phyloP scores from a whole-genome alignment of 1,140 invertebrate genomes.

The Gonatopus flavifemur region DNA sequence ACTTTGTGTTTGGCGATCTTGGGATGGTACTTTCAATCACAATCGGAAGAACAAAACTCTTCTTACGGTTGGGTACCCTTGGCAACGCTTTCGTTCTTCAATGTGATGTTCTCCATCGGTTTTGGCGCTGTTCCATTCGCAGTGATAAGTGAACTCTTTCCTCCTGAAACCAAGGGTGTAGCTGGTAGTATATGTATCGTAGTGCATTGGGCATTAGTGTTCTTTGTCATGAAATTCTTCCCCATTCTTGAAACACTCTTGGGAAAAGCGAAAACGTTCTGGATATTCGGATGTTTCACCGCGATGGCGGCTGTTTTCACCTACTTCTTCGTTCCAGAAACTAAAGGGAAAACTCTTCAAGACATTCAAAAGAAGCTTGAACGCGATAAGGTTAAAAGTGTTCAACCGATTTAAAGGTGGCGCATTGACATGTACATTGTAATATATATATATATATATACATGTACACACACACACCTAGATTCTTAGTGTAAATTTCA shows the following conservation, averaged over 20 bases:
- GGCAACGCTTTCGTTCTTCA: slow-evolving; percentile 51
- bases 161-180: slow-evolving; percentile 64
- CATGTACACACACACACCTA: no score
- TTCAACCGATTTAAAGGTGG: slow-evolving; percentile 10
- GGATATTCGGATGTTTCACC: slow-evolving; percentile 62
- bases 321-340: slow-evolving; percentile 74
- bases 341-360: slow-evolving; percentile 72
- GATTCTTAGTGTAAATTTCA: no score
- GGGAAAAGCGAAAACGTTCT: slow-evolving; percentile 61
- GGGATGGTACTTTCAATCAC: slow-evolving; percentile 62
- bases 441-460: no score
- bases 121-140: slow-evolving; percentile 75
- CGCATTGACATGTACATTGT: no score
- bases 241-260: slow-evolving; percentile 49
- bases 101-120: slow-evolving; percentile 58
- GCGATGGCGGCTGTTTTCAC: slow-evolving; percentile 57
- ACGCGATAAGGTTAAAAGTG: slow-evolving; percentile 14
- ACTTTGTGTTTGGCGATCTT: slow-evolving; percentile 58
- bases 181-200: slow-evolving; percentile 62
- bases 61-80: slow-evolving; percentile 52
- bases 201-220: slow-evolving; percentile 59
- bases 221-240: slow-evolving; percentile 62
- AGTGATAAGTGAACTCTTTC: slow-evolving; percentile 69
- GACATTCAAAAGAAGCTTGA: slow-evolving; percentile 70
- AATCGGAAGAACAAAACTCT: slow-evolving; percentile 45